phyloP scores from a whole-genome alignment of 92 coral and sea anemone genomes.

The Pocillopora meandrina region DNA sequence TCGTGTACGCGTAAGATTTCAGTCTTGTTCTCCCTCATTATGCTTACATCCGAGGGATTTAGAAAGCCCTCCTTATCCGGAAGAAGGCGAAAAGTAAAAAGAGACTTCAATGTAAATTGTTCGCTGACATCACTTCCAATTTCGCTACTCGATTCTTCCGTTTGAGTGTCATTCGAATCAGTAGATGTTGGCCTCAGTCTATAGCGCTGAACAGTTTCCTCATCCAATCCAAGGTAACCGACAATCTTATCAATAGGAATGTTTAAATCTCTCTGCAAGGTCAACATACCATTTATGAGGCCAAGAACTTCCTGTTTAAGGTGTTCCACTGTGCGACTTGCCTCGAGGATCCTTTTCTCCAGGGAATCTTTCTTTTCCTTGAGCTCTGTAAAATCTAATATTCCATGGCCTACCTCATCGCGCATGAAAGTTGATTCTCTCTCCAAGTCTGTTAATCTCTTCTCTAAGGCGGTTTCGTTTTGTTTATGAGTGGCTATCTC shows the following conservation, averaged over 20 bases:
- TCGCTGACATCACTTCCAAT: slow-evolving; percentile 77
- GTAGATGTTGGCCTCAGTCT: slow-evolving; percentile 44
- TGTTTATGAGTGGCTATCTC: slow-evolving; percentile 71
- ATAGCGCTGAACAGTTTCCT: slow-evolving; percentile 42
- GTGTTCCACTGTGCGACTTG: slow-evolving; percentile 76
- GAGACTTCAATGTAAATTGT: slow-evolving; percentile 47
- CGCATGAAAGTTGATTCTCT: slow-evolving; percentile 60
- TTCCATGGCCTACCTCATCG: slow-evolving; percentile 56
- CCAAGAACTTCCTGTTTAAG: slow-evolving; percentile 85
- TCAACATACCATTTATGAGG: slow-evolving; percentile 75
- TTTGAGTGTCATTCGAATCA: slow-evolving; percentile 64
- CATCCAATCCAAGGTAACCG: slow-evolving; percentile 66
- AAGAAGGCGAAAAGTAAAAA: slow-evolving; percentile 48
- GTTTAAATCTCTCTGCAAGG: slow-evolving; percentile 76
- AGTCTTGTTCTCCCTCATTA: slow-evolving; percentile 79
- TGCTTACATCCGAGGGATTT: slow-evolving; percentile 85
- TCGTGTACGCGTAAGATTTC: slow-evolving; percentile 83
- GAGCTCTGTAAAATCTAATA: slow-evolving; percentile 68
- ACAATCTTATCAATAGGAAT: slow-evolving; percentile 73
- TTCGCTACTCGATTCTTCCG: slow-evolving; percentile 60
- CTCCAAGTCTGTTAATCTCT: slow-evolving; percentile 74
- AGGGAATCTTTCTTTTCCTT: slow-evolving; percentile 77
- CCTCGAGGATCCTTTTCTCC: slow-evolving; percentile 71
- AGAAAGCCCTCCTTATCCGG: slow-evolving; percentile 83
- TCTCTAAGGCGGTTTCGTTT: slow-evolving; percentile 60